These are phyloP conservation scores for Punctoribates punctum DNA, from an alignment of 2,888 invertebrate genomes.

Conservation along the genomic window DNA sequence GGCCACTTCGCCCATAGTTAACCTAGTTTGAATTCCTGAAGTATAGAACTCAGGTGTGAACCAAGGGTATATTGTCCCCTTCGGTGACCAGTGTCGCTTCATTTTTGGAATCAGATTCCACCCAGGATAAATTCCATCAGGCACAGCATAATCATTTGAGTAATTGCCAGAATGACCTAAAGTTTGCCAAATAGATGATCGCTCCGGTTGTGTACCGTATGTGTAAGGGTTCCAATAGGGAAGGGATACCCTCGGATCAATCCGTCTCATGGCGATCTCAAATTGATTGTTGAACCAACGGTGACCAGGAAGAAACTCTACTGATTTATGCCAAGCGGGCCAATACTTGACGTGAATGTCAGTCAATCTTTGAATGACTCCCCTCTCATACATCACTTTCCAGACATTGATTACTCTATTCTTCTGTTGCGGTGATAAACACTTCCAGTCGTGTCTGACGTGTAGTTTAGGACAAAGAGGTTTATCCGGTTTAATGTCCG, in stretches of 20 bases:
- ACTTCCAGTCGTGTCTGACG: conserved; percentile 3
- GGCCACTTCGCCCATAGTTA: not conserved
- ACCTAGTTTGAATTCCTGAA: not conserved
- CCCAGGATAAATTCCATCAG: not conserved
- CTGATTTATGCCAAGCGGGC: not conserved
- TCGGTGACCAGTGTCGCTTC: not conserved
- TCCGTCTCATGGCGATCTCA: not conserved
- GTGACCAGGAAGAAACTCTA: not conserved
- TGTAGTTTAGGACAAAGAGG: not conserved
- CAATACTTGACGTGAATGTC: not conserved
- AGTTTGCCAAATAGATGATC: not conserved
- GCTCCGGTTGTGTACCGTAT: not conserved
- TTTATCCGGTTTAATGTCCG: not conserved
- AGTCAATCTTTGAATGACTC: not conserved
- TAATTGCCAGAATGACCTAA: not conserved
- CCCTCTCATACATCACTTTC: not conserved
- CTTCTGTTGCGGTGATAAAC: not conserved
- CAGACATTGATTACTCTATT: not conserved
- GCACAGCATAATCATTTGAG: not conserved
- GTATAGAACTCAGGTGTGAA: not conserved
- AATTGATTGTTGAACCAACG: not conserved
- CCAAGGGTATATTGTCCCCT: not conserved
- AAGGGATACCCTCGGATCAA: not conserved
- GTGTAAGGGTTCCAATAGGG: conserved; percentile 34
- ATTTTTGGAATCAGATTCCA: not conserved